Evolutionary conservation across 2,113 vertebrate species (phyloP).

Genomic region (Cinclus cinclus): DNA sequence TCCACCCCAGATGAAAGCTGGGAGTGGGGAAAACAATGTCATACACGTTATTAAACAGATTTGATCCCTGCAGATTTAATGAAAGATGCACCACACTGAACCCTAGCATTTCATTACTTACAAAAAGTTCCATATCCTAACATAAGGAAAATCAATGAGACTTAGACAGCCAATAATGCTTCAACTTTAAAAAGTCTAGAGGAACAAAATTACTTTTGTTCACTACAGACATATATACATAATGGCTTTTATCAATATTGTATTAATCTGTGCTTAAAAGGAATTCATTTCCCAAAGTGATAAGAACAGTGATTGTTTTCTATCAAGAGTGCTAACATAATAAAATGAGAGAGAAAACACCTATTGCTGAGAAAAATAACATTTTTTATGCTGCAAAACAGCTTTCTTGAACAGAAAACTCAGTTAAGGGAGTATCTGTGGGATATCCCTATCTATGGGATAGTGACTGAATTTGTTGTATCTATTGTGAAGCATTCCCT

Average conservation of each 20-base stretch:
- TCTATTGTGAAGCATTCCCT: background rate
- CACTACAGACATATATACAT: background rate
- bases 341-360: background rate
- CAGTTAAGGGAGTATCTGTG: no score
- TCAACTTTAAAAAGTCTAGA: conserved; percentile 3
- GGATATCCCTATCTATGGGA: background rate
- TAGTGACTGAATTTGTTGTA: background rate
- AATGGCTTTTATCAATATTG: background rate
- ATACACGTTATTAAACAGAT: conserved; percentile 61
- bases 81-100: conserved; percentile 52
- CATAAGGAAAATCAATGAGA: conserved; percentile 44
- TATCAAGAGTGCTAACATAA: background rate
- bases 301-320: background rate
- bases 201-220: conserved; percentile 55
- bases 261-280: background rate
- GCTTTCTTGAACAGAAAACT: background rate
- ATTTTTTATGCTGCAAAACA: background rate
- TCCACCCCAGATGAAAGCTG: background rate
- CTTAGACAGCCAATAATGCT: conserved; percentile 31
- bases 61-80: conserved; percentile 60
- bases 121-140: conserved; percentile 16
- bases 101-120: conserved; percentile 40
- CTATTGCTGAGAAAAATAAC: background rate
- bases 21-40: conserved; percentile 24
- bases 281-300: background rate